Evolutionary conservation across 2,888 invertebrate genomes (phyloP), one percentile per base, ranked within the genome.

Genomic region (Syrista parreyssii): DNA sequence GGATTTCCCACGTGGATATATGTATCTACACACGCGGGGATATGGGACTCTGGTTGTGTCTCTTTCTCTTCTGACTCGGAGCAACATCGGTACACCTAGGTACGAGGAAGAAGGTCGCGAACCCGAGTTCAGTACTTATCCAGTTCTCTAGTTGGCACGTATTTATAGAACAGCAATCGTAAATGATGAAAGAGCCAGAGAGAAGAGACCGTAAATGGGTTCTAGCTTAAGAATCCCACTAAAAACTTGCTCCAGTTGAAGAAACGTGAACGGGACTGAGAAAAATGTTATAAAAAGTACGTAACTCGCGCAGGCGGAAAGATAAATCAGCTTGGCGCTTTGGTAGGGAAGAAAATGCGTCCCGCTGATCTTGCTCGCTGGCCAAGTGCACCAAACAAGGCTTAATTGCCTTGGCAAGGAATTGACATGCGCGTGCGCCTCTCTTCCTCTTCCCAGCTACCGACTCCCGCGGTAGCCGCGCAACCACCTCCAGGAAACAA

Each of bases 281-380:
- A 72, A 68, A 35, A n/a, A 31, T 34, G 15, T 55, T 68, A 12
- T 3, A 82, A 81, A 82, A 83, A 76, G 76, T 74, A 78, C 68
- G 77, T 80, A 32, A 31, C 81, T 79, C 76, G 68, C 72, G 78
- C 76, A 73, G 82, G 80, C 12, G 74, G 83, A 85, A 83, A 88
- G 85, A 89, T 88, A 89, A 89, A 89, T 88, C 88, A 88, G 84
- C 84, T 84, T 83, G 84, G 86, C 84, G 86, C 86, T 87, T 87
- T 83, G 84, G 81, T 84, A 76, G 75, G 78, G 68, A 55, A 75
- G 79, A 35, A 74, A 75, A 34, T 78, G 84, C 72, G 73, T 76
- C 55, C 55, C 23, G 71, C 33, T 32, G 71, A 31, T 31, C 32
- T 71, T 71, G 33, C 33, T 71, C 9, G 32, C 71, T 71, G 3